Conservation (phyloP, 2,888 invertebrate genomes). For the Pteria penguin region DNA sequence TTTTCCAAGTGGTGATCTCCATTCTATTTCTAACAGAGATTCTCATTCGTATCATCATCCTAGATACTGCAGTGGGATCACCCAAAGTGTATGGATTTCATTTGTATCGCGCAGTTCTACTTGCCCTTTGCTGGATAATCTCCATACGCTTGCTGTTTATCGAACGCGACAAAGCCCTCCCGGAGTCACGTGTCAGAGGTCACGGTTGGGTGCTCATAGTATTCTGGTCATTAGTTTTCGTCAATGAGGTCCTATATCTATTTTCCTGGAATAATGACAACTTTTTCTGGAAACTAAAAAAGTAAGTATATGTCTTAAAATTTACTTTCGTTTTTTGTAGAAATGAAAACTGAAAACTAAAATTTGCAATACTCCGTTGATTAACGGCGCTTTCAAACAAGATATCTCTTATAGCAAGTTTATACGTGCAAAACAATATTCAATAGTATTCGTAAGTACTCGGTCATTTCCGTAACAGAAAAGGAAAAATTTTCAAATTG, state of each 20-base stretch:
- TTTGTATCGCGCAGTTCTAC: constrained; percentile 61
- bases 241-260: constrained; percentile 91
- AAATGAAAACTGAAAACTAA: too few species aligned
- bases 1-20: constrained; percentile 88
- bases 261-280: constrained; percentile 90
- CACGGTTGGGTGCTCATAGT: constrained; percentile 93
- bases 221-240: constrained; percentile 93
- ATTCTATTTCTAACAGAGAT: constrained; percentile 86
- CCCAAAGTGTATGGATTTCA: constrained; percentile 60
- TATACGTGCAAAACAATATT: too few species aligned
- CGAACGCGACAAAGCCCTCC: constrained; percentile 90
- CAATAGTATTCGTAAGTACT: too few species aligned
- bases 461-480: too few species aligned
- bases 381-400: too few species aligned
- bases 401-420: too few species aligned
- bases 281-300: constrained; percentile 95
- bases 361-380: too few species aligned
- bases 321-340: too few species aligned
- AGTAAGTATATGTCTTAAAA: constrained; percentile 83
- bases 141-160: constrained; percentile 88
- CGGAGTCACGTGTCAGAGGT: constrained; percentile 91
- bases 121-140: constrained; percentile 84
- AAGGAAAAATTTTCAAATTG: too few species aligned
- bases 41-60: constrained; percentile 86
- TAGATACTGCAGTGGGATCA: constrained; percentile 86